phyloP scores from a whole-genome alignment of 2,113 vertebrate genomes.

The Chloebia gouldiae region DNA sequence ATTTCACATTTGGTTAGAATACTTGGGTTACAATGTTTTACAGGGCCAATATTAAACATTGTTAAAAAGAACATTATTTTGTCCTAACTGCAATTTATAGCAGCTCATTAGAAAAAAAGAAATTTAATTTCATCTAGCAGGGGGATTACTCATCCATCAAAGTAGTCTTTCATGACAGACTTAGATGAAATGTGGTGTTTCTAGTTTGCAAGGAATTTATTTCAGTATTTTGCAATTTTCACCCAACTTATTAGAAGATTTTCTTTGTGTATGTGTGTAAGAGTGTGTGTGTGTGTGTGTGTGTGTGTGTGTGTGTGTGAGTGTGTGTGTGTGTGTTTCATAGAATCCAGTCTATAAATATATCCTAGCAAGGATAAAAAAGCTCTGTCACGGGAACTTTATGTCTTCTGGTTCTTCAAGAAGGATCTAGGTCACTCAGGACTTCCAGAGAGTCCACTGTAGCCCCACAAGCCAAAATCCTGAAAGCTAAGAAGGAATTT shows the following conservation, averaged over 20 bases:
- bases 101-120: neutral
- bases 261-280: neutral
- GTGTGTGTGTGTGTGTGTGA: neutral
- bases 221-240: neutral
- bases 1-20: neutral
- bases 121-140: neutral
- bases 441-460: neutral
- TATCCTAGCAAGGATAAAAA: neutral
- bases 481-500: neutral
- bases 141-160: neutral
- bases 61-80: neutral
- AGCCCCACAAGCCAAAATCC: neutral
- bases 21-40: neutral
- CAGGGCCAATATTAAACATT: neutral
- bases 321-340: neutral
- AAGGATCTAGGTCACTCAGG: neutral
- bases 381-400: neutral
- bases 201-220: neutral
- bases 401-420: neutral
- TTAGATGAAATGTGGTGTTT: neutral
- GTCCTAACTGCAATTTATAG: neutral
- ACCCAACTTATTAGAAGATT: neutral
- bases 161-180: neutral
- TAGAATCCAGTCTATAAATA: neutral
- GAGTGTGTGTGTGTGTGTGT: too few species aligned